A percentile compares a stretch with the other conserved stretches of the same genome.
Evolutionary conservation across 2,888 invertebrate genomes (phyloP).

Genomic region (Clepsis dumicolana): DNA sequence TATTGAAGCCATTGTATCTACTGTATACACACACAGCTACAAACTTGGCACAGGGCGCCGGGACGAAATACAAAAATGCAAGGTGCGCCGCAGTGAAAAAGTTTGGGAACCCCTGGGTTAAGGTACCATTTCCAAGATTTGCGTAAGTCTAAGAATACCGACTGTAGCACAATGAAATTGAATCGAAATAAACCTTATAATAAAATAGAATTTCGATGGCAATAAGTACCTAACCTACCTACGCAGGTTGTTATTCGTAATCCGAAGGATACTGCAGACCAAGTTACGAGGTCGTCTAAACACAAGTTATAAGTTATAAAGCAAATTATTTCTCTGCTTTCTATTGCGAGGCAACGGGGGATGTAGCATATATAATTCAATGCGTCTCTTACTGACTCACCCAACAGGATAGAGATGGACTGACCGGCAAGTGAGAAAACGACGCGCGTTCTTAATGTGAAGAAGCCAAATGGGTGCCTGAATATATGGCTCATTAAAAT

Average conservation of each 20-base stretch:
- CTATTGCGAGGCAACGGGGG: slow-evolving; percentile 11
- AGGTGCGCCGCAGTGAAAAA: no score
- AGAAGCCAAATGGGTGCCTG: slow-evolving; percentile 2
- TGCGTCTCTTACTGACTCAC: background rate
- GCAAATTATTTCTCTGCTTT: slow-evolving; percentile 55
- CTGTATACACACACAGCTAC: no score
- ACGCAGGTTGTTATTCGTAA: slow-evolving; percentile 46
- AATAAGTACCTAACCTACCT: background rate
- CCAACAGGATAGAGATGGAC: background rate
- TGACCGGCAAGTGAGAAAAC: background rate
- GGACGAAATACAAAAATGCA: no score
- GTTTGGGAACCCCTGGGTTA: no score
- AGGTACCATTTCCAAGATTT: no score
- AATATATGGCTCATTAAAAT: slow-evolving; percentile 12
- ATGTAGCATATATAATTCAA: background rate
- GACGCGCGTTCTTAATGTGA: background rate
- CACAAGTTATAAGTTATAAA: slow-evolving; percentile 61
- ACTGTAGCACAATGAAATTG: background rate
- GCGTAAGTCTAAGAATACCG: no score
- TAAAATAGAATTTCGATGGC: background rate
- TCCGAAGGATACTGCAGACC: slow-evolving; percentile 53
- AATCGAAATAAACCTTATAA: background rate
- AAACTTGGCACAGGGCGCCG: no score
- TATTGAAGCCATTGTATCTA: no score
- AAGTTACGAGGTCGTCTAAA: slow-evolving; percentile 56